Base-by-base conservation (phyloP, 2,113 vertebrate species). In the Cranoglanis bouderius region DNA sequence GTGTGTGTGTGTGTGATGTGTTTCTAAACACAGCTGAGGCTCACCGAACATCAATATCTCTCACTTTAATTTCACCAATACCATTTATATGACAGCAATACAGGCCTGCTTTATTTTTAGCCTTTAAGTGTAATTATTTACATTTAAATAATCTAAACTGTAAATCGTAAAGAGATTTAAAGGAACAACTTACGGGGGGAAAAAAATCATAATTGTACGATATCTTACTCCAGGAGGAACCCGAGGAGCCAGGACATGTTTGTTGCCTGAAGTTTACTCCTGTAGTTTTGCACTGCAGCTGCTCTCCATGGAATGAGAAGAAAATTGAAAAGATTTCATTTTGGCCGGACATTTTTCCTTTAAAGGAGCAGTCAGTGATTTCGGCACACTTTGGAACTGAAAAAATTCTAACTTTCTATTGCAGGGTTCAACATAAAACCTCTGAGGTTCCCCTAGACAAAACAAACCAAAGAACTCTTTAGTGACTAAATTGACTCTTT, bases 1-100 rank as follows among this genome's bases (percentile, higher is more conserved):
- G 78, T 82, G 57, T 87, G 84, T 61, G 85, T 61, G 86, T 87
- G 84, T 87, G 53, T 55, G 53, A 84, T 88, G 90, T 90, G 35
- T 82, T 29, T 43, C 70, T 86, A 83, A 83, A 46, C 78, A 49
- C 87, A 86, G 35, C 78, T 90, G 84, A 63, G 16, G 19, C 46
- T 53, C 14, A 13, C 32, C 13, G 57, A 81, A 32, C 35, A 43
- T 75, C 21, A 43, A 21, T 18, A 21, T 72, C 16, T 9, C 82
- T 82, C 40, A 80, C 83, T 40, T 85, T 51, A 26, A 84, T 6
- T 0, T 80, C 86, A 75, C 13, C 18, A 8, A 24, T 77, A 85
- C 6, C 59, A n/a, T 57, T 74, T 77, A 81, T 24, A 12, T 35
- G 12, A n/a, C 51, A 85, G 35, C 38, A 85, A 77, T 46, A 29